These are phyloP conservation scores for Capitulum mitella DNA, from an alignment of 2,888 invertebrate genomes.

Conservation along the genomic window DNA sequence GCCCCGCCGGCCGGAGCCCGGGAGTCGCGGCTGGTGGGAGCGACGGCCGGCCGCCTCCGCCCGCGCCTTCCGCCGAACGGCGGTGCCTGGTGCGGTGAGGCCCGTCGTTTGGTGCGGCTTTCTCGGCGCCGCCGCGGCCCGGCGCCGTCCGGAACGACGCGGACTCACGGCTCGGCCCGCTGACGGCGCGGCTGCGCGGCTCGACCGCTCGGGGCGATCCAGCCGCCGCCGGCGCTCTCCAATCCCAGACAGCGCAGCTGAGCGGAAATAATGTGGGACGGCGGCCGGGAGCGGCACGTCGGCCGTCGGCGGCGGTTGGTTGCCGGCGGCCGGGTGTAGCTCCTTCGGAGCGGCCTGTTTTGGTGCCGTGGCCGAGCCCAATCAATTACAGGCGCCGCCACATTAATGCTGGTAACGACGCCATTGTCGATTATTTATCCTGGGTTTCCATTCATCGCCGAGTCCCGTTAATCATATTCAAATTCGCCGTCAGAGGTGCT, in stretches of 20 bases:
- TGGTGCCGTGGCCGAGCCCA: background rate
- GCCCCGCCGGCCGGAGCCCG: no score
- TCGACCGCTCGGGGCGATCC: background rate
- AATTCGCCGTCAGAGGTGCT: background rate
- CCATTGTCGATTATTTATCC: background rate
- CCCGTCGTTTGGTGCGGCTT: no score
- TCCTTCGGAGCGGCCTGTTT: background rate
- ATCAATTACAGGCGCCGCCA: background rate
- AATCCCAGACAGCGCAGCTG: background rate
- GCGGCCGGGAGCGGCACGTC: background rate
- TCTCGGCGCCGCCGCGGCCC: background rate
- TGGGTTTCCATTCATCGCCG: background rate
- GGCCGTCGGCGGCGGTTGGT: background rate
- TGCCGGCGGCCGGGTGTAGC: no score
- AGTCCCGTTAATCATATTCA: background rate
- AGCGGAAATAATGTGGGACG: background rate
- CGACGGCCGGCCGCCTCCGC: no score
- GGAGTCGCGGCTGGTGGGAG: no score
- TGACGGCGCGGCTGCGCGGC: background rate
- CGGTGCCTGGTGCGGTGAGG: no score
- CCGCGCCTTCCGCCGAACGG: no score
- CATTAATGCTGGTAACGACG: background rate
- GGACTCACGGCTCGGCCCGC: background rate
- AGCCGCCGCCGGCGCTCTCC: background rate
- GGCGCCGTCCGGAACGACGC: background rate